phyloP scores from a whole-genome alignment of 2,888 invertebrate species.

The Leptinotarsa rubiginosa region DNA sequence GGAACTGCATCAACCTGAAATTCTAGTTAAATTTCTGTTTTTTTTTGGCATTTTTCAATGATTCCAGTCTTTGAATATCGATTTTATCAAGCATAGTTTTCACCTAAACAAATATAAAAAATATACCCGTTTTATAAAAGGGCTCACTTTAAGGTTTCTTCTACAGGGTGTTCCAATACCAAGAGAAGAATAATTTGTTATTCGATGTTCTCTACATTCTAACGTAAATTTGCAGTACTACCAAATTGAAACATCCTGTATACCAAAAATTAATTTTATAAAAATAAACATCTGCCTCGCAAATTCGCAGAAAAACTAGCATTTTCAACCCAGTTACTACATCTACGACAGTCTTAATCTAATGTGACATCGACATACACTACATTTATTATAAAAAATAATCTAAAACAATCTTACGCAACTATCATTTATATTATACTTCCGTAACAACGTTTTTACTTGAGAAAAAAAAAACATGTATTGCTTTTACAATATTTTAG shows the following conservation, averaged over 20 bases:
- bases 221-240: constrained; percentile 15
- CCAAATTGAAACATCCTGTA: constrained; percentile 5
- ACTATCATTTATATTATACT: constrained; percentile 47
- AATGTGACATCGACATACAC: constrained; percentile 45
- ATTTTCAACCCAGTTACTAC: constrained; percentile 21
- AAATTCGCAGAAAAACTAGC: constrained; percentile 16
- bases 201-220: constrained; percentile 1
- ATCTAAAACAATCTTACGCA: constrained; percentile 57
- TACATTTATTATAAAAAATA: constrained; percentile 56
- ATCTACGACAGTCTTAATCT: constrained; percentile 50
- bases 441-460: constrained; percentile 45
- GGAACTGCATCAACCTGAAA: neutral
- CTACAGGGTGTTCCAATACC: constrained; percentile 30
- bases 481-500: constrained; percentile 17
- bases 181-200: neutral
- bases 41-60: constrained; percentile 27
- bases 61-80: constrained; percentile 44
- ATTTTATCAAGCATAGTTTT: constrained; percentile 28
- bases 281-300: constrained; percentile 41
- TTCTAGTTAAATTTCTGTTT: neutral
- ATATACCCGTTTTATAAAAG: constrained; percentile 35
- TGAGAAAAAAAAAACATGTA: constrained; percentile 44
- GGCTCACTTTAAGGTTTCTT: constrained; percentile 28
- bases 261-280: constrained; percentile 36
- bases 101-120: constrained; percentile 38